phyloP scores from a whole-genome alignment of 2,888 invertebrate species.

The Yponomeuta evonymella region DNA sequence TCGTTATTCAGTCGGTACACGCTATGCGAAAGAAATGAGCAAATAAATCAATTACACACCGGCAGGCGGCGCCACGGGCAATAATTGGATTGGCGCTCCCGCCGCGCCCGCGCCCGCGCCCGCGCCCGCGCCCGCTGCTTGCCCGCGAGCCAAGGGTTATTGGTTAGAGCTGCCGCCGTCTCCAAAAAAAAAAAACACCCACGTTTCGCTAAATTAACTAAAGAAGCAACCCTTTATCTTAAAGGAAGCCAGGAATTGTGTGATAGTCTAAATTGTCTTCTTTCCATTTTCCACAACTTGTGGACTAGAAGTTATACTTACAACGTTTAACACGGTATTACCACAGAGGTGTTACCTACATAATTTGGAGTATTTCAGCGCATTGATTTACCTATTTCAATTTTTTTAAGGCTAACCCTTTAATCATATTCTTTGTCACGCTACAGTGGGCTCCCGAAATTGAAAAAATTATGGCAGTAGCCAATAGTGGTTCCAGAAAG shows the following conservation, averaged over 20 bases:
- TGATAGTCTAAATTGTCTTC: not conserved
- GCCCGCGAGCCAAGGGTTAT: constrained; percentile 41
- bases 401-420: too few species aligned
- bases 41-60: constrained; percentile 69
- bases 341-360: too few species aligned
- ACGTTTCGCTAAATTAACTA: not conserved
- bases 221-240: not conserved
- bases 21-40: constrained; percentile 54
- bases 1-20: constrained; percentile 2
- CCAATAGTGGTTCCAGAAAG: too few species aligned
- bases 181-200: not conserved
- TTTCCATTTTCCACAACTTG: too few species aligned
- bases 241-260: not conserved
- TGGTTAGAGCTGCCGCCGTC: constrained; percentile 41
- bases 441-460: too few species aligned
- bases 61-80: constrained; percentile 40
- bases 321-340: too few species aligned
- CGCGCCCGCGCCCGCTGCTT: constrained; percentile 43
- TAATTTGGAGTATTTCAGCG: too few species aligned
- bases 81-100: constrained; percentile 66
- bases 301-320: too few species aligned
- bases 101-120: constrained; percentile 45
- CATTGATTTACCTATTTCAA: too few species aligned
- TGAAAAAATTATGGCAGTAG: too few species aligned
- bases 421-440: too few species aligned